phyloP scores from a whole-genome alignment of 2,113 vertebrate species.

The Hiodon alosoides region DNA sequence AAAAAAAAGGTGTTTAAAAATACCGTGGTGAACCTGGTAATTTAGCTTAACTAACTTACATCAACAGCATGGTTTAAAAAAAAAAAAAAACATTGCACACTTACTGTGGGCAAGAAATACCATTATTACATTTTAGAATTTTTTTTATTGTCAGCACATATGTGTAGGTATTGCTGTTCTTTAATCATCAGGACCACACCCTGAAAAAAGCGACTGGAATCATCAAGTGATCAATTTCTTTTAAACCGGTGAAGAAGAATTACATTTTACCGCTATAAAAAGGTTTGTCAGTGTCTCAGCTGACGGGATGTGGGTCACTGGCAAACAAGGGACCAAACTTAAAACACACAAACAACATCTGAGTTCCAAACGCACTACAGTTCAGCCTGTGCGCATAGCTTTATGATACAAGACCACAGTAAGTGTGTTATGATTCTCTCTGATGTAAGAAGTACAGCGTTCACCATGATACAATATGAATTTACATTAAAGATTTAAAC shows the following conservation, averaged over 20 bases:
- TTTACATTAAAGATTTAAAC: slow-evolving; percentile 38
- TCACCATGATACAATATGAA: slow-evolving; percentile 46
- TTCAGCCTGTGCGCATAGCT: neutral
- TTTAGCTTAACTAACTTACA: slow-evolving; percentile 21
- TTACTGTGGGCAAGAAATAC: slow-evolving; percentile 31
- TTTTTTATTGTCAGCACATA: too few species aligned
- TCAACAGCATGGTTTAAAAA: slow-evolving; percentile 11
- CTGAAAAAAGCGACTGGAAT: too few species aligned
- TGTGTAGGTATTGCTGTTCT: too few species aligned
- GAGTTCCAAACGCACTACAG: neutral
- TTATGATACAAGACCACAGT: slow-evolving; percentile 46
- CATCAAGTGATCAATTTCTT: too few species aligned
- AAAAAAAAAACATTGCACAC: slow-evolving; percentile 24
- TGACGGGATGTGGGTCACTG: too few species aligned
- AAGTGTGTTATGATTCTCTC: slow-evolving; percentile 32
- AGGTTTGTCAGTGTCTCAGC: too few species aligned
- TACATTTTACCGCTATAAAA: too few species aligned
- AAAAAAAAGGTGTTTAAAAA: slow-evolving; percentile 33
- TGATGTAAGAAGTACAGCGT: slow-evolving; percentile 46
- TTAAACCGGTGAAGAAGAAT: too few species aligned
- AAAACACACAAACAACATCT: too few species aligned
- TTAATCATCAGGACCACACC: too few species aligned
- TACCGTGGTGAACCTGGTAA: slow-evolving; percentile 51
- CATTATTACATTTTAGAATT: slow-evolving; percentile 22
- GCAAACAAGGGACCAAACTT: too few species aligned